Evolutionary conservation across 2,888 invertebrate genomes (phyloP), one percentile per base, ranked within the genome.

Genomic region (Julus scandinavius): DNA sequence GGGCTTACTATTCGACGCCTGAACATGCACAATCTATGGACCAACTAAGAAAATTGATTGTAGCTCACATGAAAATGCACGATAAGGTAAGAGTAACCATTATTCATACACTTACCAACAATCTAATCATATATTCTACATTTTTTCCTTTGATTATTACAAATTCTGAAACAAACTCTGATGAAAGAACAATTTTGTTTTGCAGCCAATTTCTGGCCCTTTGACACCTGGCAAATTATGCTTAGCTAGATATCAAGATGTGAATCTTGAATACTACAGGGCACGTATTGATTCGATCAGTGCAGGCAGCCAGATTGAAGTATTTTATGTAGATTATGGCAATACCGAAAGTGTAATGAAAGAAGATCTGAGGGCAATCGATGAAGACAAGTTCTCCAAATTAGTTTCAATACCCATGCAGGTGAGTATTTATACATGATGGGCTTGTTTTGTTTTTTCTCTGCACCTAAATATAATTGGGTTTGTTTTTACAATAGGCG

Each of bases 241-340:
- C 40, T 83, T 83, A 40, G 83, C 83, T 2, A 29, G 38, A 29
- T 83, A 38, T 83, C 38, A 40, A n/a, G 41, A 20, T 40, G 40
- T 11, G 17, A 49, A 29, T 7, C 29, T 58, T 63, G 87, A 90
- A 15, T 93, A 92, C 90, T 94, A 94, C 91, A 93, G 96, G 11
- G 96, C 94, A 7, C 93, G 93, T 88, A 93, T 96, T 86, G 89
- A 91, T 91, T 90, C 91, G 91, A 91, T 94, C 91, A 87, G 91
- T 91, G 89, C 92, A 92, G 49, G 93, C 3, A 50, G 29, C 17
- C 17, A 13, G 3, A 49, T 88, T 15, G 92, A 95, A 94, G 94
- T 97, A 5, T 93, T 94, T 87, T 97, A 95, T 91, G 94, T 97
- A 87, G 98, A 98, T 93, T 96, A 94, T 92, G 98, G 98, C 20